Base-by-base conservation (phyloP, 2,113 vertebrate species). In the Grammomys dolichurus region DNA sequence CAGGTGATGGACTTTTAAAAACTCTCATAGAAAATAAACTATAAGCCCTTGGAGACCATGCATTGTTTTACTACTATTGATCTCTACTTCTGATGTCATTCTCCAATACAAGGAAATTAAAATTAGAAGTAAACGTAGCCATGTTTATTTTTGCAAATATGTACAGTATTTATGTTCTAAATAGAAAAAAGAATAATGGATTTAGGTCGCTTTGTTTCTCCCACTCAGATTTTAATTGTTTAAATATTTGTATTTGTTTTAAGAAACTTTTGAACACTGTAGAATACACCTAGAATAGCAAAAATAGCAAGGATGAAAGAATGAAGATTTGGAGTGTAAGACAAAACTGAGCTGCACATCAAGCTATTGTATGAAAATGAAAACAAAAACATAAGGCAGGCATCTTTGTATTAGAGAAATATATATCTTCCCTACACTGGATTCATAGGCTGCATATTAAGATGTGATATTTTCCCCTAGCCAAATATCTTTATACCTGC, bases 31-130 rank as follows among this genome's bases (percentile, higher is more conserved):
- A 86, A 88, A 0, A 80, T 12, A 77, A 94, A 7, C 22, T 76
- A 7, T 82, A 51, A 88, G 36, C 56, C 16, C 28, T 92, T 82
- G 81, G 19, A 78, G 19, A 84, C 46, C n/a, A 80, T 51, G 0
- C 46, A 24, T 60, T 96, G 31, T 92, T 84, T 94, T 94, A 77
- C 87, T 65, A 84, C 7, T 43, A 94, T 94, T 65, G n/a, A 56
- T 84, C 9, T 96, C 9, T 56, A 60, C 65, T 84, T 91, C 54
- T 85, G 2, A 91, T 43, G 24, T 26, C 28, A 12, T 87, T 92
- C 43, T 86, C 2, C 70, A 54, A 82, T 22, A 69, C 26, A 84
- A 93, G 40, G 40, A 93, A 92, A 60, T 89, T 89, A 87, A 43
- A 87, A 69, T 60, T 7, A 75, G 28, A 78, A 56, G 1, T 36